Evolutionary conservation across 2,797 vertebrate genomes (phyloP), one percentile per base, ranked within the genome.

Genomic region (Pipistrellus pygmaeus): DNA sequence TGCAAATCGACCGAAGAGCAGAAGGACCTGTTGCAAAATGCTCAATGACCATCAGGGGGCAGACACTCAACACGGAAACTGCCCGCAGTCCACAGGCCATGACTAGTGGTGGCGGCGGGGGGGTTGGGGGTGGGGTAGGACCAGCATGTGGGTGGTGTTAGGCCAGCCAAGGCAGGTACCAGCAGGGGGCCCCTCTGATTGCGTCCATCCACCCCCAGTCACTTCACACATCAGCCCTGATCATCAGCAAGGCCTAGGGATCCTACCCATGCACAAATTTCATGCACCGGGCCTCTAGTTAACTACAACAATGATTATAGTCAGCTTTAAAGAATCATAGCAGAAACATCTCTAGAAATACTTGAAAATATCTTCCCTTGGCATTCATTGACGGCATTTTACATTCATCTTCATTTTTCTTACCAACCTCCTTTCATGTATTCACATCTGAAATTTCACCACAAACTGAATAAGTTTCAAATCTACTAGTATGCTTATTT

Each of bases 321-420:
- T 76, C 23, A 75, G 1, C 48, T 94, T 96, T 93, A 81, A 94
- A 94, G 32, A 94, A 75, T 25, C 62, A 72, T 53, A 77, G 46
- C 57, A 55, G 51, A 76, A 82, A 73, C n/a, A 53, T 81, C 8
- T 64, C 55, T 76, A 51, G 53, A 86, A 64, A 55, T 51, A 77
- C 27, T 81, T 92, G 13, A 68, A 82, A 91, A 90, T 11, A 7
- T 51, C 77, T 73, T 71, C 27, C 8, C 17, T 75, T 84, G 35
- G 3, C 3, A 41, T 75, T 72, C 23, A 71, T 77, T 55, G 8
- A 55, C 6, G 6, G 18, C 83, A 57, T 71, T 62, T 93, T 84
- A 78, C 66, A 25, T 32, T 81, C 17, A 17, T 10, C 35, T 85
- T 86, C 10, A 38, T 84, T 94, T 90, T 88, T 85, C 32, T 57